A percentile compares a stretch with the other conserved stretches of the same genome.
Conservation (phyloP, 2,888 invertebrate genomes). For the Alloscopus bannaensis region DNA sequence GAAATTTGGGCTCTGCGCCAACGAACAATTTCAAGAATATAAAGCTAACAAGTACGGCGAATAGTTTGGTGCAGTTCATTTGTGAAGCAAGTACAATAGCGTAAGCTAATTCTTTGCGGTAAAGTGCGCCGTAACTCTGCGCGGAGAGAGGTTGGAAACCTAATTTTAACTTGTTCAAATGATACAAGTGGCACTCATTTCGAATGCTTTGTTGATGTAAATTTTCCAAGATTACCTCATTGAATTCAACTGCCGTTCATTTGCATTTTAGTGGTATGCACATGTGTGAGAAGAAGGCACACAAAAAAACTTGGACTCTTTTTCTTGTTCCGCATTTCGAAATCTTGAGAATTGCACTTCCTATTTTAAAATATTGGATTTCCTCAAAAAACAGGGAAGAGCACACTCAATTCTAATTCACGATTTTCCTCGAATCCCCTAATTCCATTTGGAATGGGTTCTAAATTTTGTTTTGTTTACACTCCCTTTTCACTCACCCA, state of each 20-base stretch:
- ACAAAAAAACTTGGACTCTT: constrained; percentile 12
- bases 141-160: constrained; percentile 69
- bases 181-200: constrained; percentile 58
- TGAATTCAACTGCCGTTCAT: constrained; percentile 49
- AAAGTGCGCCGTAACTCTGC: constrained; percentile 67
- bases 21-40: not conserved
- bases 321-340: not conserved
- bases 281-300: not conserved
- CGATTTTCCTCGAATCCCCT: not conserved
- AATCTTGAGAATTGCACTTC: constrained; percentile 6
- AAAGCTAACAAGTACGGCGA: not conserved
- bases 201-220: constrained; percentile 58
- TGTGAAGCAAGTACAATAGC: not conserved
- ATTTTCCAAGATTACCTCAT: constrained; percentile 64
- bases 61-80: not conserved
- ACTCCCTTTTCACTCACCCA: constrained; percentile 36
- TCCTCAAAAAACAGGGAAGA: constrained; percentile 11
- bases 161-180: constrained; percentile 67
- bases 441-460: constrained; percentile 39
- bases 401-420: not conserved
- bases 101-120: constrained; percentile 59
- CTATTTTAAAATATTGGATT: too few species aligned
- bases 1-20: constrained; percentile 49
- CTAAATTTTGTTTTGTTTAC: constrained; percentile 45
- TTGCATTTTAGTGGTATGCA: constrained; percentile 24